These are phyloP conservation scores for Corvus cornix DNA, from an alignment of 2,113 vertebrate species.

Conservation along the genomic window DNA sequence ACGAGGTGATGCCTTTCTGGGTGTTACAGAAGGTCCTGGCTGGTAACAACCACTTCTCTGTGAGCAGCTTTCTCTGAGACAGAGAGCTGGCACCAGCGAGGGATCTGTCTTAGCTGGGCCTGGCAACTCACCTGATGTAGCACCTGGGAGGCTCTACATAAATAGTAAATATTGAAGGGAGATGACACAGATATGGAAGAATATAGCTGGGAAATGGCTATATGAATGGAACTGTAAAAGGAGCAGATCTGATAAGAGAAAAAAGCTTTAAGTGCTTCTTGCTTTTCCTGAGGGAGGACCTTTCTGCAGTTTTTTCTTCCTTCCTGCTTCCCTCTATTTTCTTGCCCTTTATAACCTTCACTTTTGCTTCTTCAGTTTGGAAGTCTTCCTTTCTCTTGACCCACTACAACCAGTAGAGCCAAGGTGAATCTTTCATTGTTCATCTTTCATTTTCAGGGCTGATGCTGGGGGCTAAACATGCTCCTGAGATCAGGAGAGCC, in stretches of 20 bases:
- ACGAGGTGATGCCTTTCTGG: not conserved
- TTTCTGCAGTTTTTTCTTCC: not conserved
- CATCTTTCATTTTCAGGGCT: not conserved
- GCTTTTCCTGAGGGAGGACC: not conserved
- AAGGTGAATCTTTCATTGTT: not conserved
- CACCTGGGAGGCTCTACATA: not conserved
- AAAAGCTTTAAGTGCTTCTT: not conserved
- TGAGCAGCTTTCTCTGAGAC: not conserved
- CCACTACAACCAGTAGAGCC: not conserved
- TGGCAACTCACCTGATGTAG: not conserved
- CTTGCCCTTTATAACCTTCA: not conserved
- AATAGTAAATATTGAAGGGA: not conserved
- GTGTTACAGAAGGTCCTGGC: not conserved
- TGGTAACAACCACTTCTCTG: not conserved
- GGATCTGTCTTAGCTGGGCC: not conserved
- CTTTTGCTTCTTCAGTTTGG: not conserved
- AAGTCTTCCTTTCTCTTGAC: not conserved
- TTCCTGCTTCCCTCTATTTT: not conserved
- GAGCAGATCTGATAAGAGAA: not conserved
- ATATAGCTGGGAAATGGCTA: not conserved
- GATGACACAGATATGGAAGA: not conserved
- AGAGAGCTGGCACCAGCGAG: not conserved
- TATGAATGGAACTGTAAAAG: not conserved
- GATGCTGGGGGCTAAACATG: fast-evolving
- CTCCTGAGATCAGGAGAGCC: not conserved